phyloP scores from a whole-genome alignment of 1,140 invertebrate genomes.

The Apis laboriosa region DNA sequence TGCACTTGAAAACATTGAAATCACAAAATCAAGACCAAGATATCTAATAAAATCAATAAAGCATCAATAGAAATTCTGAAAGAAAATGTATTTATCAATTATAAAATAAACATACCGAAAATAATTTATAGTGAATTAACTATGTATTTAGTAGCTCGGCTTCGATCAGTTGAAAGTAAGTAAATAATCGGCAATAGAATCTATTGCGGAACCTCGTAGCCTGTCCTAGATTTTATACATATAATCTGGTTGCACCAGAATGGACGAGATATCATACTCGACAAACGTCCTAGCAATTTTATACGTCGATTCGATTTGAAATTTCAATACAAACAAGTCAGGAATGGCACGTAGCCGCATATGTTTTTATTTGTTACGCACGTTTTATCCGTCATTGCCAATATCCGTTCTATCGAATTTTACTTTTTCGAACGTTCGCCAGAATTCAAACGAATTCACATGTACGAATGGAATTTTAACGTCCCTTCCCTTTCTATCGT shows the following conservation, averaged over 20 bases:
- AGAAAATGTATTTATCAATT: neutral
- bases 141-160: neutral
- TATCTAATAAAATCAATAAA: neutral
- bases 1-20: too few species aligned
- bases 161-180: conserved; percentile 40
- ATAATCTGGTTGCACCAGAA: conserved; percentile 17
- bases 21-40: too few species aligned
- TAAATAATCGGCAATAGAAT: conserved; percentile 40
- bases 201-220: conserved; percentile 20
- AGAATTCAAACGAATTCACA: neutral
- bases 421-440: neutral
- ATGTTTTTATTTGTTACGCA: too few species aligned
- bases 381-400: too few species aligned
- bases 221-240: conserved; percentile 34
- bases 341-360: neutral
- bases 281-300: conserved; percentile 12
- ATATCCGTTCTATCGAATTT: neutral
- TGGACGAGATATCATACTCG: neutral
- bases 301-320: neutral
- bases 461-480: neutral
- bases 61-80: neutral
- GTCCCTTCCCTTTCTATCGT: too few species aligned
- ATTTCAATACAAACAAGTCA: neutral
- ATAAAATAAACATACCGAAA: neutral
- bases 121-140: conserved; percentile 6